A percentile compares a stretch with the other conserved stretches of the same genome.
These are phyloP conservation scores for Brachionus paranguensis DNA, from an alignment of 1,140 invertebrate genomes.

Conservation along the genomic window DNA sequence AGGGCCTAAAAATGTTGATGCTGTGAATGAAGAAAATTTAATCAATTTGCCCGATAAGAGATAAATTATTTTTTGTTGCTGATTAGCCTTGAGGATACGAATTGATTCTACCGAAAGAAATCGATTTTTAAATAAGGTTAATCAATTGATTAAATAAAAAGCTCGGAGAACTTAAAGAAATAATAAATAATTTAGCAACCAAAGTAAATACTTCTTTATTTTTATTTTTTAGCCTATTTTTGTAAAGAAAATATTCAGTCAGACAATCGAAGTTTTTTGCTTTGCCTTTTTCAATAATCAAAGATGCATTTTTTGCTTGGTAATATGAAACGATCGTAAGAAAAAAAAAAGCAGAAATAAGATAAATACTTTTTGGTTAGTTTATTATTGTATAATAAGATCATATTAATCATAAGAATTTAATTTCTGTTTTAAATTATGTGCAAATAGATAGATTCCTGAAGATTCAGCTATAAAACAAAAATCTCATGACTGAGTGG, in stretches of 20 bases:
- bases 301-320: neutral
- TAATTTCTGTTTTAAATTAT: neutral
- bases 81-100: neutral
- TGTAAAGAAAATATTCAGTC: neutral
- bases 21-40: neutral
- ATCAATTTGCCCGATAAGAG: neutral
- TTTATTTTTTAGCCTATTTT: neutral
- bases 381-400: neutral
- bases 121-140: neutral
- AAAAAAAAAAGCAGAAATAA: neutral
- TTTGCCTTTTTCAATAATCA: neutral
- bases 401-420: neutral
- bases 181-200: neutral
- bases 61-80: neutral
- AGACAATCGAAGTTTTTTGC: neutral
- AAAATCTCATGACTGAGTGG: neutral
- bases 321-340: neutral
- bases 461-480: neutral
- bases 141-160: neutral
- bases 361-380: neutral
- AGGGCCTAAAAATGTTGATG: neutral
- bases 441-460: neutral
- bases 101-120: neutral
- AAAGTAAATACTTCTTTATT: neutral
- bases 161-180: neutral